Percentiles rank a stretch among this genome's conserved stretches.
These are phyloP conservation scores for Mus minutoides DNA, from an alignment of 2,797 vertebrate genomes.

Conservation along the genomic window DNA sequence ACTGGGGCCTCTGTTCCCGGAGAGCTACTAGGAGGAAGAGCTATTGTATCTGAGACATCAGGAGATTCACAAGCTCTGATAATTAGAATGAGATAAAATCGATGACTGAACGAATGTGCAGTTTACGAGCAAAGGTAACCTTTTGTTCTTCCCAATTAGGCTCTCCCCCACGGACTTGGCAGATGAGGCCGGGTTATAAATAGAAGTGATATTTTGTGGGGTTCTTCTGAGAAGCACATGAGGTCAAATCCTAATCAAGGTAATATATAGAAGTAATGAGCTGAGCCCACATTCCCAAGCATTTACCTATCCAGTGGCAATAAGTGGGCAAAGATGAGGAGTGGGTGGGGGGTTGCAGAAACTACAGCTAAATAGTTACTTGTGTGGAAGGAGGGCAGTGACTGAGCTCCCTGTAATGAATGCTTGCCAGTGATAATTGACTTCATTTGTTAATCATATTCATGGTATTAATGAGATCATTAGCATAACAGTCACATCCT, in stretches of 20 bases:
- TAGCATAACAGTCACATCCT: constrained; percentile 88
- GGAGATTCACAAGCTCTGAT: constrained; percentile 65
- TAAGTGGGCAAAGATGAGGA: constrained; percentile 80
- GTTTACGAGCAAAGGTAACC: constrained; percentile 69
- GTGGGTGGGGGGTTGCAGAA: constrained; percentile 69
- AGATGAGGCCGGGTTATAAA: constrained; percentile 73
- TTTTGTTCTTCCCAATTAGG: constrained; percentile 72
- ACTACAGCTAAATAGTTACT: constrained; percentile 83
- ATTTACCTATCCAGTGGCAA: constrained; percentile 78
- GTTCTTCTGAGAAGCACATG: constrained; percentile 68
- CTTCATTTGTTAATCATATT: constrained; percentile 90
- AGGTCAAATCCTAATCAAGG: constrained; percentile 79
- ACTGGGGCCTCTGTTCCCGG: constrained; percentile 30
- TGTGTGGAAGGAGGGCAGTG: constrained; percentile 79
- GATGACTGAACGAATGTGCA: constrained; percentile 74
- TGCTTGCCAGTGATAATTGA: constrained; percentile 87
- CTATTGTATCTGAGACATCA: constrained; percentile 41
- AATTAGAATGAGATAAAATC: constrained; percentile 76
- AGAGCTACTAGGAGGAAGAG: constrained; percentile 64
- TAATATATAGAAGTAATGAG: constrained; percentile 76
- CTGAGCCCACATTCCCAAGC: constrained; percentile 63
- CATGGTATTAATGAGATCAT: constrained; percentile 90
- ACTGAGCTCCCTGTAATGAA: constrained; percentile 87
- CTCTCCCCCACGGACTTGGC: constrained; percentile 66
- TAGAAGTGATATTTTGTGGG: constrained; percentile 75